Base-by-base conservation (phyloP, 2,113 vertebrate genomes). In the Hemiprocne comata region DNA sequence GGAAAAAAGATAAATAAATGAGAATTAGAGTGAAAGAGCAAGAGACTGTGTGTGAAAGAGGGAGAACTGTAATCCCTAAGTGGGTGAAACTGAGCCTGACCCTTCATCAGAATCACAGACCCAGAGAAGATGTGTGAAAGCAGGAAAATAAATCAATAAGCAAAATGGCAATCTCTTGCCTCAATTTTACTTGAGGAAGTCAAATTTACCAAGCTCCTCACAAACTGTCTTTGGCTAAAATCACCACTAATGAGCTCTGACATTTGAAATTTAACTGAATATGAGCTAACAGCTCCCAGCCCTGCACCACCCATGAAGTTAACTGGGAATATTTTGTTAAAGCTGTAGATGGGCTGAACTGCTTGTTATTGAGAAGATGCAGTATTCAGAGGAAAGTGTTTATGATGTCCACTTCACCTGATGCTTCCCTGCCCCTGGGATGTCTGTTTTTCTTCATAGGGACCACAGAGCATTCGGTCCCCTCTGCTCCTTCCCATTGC, bases 181-280 rank as follows among this genome's bases (percentile, higher is more conserved):
- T 97, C 95, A 93, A 8, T 97, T 98, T 97, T 97, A 95, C 97
- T 95, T 90, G 97, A 98, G 97, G 97, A 97, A 97, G 97, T 96
- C 66, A 92, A 94, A 96, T 97, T 97, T 95, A 95, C 96, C 9
- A 18, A 97, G 97, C 92, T 94, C 87, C 96, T 97, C 86, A 51
- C 93, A 94, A 96, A 77, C 89, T 69, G 96, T 97, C 97, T 97
- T 96, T 98, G 98, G 98, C 96, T 98, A 98, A 95, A 98, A 93
- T 98, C 98, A 98, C 89, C 13, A 3, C 94, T 98, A 98, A 98
- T 31, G 64, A 98, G 97, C 93, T 97, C 95, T 98, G 98, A 98
- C 98, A 97, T 95, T 40, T 97, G 97, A 98, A 98, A 98, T 97
- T 95, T 97, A 97, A 96, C 97, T 83, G 94, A 94, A 92, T 96